These are phyloP conservation scores for Crypturellus undulatus DNA, from an alignment of 2,113 vertebrate genomes.

Conservation along the genomic window DNA sequence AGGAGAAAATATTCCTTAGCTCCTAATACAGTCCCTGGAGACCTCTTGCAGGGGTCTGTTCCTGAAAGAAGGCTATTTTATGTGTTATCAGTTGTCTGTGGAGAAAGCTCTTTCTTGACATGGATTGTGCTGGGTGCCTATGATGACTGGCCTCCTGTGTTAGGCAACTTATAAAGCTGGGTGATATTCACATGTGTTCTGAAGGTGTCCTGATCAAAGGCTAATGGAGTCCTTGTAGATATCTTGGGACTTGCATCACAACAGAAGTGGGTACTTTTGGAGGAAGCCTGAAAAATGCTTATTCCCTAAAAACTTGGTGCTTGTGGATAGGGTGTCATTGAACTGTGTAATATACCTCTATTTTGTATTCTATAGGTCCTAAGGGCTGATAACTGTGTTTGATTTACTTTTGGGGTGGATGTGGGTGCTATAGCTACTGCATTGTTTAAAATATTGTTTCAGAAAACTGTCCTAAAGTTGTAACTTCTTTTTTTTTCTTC, in stretches of 20 bases:
- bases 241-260: fast-evolving
- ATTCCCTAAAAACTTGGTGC: neutral
- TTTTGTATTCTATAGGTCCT: neutral
- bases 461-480: neutral
- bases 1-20: neutral
- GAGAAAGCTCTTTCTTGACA: neutral
- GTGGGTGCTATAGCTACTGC: neutral
- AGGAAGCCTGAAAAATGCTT: neutral
- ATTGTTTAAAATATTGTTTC: neutral
- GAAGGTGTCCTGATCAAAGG: neutral
- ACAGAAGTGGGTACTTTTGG: neutral
- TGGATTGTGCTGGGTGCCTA: neutral
- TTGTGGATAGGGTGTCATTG: neutral
- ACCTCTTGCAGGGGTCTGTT: neutral
- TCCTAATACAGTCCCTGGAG: neutral
- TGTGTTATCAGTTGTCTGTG: neutral
- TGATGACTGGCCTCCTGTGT: neutral
- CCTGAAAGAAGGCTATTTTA: too few species aligned
- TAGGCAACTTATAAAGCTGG: neutral
- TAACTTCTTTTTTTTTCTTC: neutral
- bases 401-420: neutral
- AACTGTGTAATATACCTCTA: neutral
- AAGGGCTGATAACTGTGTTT: neutral
- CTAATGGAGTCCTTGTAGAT: neutral
- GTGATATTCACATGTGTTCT: neutral